A percentile compares a stretch with the other conserved stretches of the same genome.
phyloP scores from a whole-genome alignment of 2,797 vertebrate genomes.

The Anabas testudineus region DNA sequence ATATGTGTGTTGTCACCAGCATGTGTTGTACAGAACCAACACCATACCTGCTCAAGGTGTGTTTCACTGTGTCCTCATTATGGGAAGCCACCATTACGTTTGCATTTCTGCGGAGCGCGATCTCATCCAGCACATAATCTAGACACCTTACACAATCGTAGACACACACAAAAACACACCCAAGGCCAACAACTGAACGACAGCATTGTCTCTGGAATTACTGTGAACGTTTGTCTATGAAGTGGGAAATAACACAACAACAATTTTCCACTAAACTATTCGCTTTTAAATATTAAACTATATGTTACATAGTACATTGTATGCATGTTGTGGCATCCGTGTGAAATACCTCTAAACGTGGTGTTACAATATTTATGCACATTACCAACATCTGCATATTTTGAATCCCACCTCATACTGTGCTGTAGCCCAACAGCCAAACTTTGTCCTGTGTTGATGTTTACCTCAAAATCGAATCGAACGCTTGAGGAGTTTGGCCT shows the following conservation, averaged over 20 bases:
- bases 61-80: slow-evolving; percentile 90
- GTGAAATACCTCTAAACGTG: not conserved
- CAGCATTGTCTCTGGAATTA: not conserved
- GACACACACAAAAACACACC: slow-evolving; percentile 18
- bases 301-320: not conserved
- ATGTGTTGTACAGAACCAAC: not conserved
- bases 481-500: slow-evolving; percentile 14
- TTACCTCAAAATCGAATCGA: slow-evolving; percentile 37
- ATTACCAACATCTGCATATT: slow-evolving; percentile 17
- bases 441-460: slow-evolving; percentile 24
- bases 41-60: slow-evolving; percentile 85
- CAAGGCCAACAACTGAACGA: not conserved
- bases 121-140: slow-evolving; percentile 90
- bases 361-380: not conserved
- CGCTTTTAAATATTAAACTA: slow-evolving; percentile 10
- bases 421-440: slow-evolving; percentile 18
- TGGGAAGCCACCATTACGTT: slow-evolving; percentile 95
- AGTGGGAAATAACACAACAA: not conserved
- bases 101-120: slow-evolving; percentile 81
- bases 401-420: slow-evolving; percentile 25
- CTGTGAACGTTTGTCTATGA: not conserved
- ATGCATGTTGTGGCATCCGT: not conserved
- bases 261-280: not conserved
- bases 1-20: slow-evolving; percentile 16
- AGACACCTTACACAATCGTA: slow-evolving; percentile 86